Base-by-base conservation (phyloP, 1,140 invertebrate genomes). In the Antheraea pernyi region DNA sequence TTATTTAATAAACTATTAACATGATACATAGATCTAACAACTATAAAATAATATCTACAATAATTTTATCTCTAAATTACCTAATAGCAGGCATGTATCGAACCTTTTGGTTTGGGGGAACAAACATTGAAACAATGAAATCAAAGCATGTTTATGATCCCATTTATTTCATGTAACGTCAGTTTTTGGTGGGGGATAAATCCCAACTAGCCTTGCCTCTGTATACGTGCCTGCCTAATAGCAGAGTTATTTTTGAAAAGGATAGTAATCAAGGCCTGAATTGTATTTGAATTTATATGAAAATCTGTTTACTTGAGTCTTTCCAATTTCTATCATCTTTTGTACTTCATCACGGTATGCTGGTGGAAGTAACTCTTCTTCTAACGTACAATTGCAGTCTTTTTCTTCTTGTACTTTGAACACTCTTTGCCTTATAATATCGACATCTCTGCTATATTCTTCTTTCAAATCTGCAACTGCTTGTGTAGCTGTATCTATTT, bases 341-440 rank as follows among this genome's bases (percentile, higher is more conserved):
- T 95, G 93, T 0, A 97, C 96, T 80, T 95, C 94, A 83, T 95
- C 94, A 80, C 96, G 94, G 72, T 97, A 97, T 19, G 96, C 94
- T 18, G 97, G 94, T 11, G 97, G 96, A 77, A 95, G 82, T 65
- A 96, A 84, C 91, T 97, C 97, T 77, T 97, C 95, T 76, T 97
- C 93, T 18, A 97, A 91, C 7, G 95, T 96, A 82, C 97, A 97
- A 71, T 93, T 81, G 53, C 86, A 73, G 0, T 79, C 71, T 71
- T 91, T 78, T 74, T 90, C 72, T 8, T 84, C 73, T 59, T 85
- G 72, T 65, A 94, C 83, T 87, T 94, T 95, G 75, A 91, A 95
- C 67, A 97, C 92, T 48, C 89, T 83, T 67, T 89, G 80, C 79
- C 94, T 94, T 61, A 97, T 87, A 59, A 98, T 93, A 89, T 97